Evolutionary conservation across 2,797 vertebrate genomes (phyloP).

Genomic region (Sebastes matsubarae): DNA sequence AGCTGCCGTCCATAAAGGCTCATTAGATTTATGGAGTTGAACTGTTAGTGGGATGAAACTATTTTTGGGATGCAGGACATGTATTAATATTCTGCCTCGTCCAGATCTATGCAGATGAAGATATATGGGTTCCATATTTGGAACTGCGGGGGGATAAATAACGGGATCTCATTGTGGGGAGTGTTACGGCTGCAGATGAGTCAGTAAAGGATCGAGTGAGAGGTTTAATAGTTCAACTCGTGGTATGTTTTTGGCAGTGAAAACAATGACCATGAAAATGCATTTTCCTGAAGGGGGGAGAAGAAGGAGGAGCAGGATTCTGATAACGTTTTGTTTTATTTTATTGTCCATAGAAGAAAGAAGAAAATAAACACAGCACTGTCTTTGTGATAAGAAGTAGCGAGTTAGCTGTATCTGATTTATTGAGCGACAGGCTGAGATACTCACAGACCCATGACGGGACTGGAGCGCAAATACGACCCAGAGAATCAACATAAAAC

Average conservation of each 20-base stretch:
- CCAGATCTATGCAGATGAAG: constrained; percentile 33
- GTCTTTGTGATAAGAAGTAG: too few species aligned
- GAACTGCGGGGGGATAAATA: constrained; percentile 33
- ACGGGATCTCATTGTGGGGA: constrained; percentile 13
- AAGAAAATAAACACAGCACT: background rate
- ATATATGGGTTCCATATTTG: constrained; percentile 39
- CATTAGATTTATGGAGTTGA: constrained; percentile 40
- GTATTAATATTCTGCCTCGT: constrained; percentile 49
- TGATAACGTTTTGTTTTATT: background rate
- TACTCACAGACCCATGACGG: too few species aligned
- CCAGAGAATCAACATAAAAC: too few species aligned
- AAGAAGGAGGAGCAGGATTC: background rate
- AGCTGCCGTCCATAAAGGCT: background rate
- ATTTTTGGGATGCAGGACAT: constrained; percentile 46
- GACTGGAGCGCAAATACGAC: too few species aligned
- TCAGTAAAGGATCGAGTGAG: background rate
- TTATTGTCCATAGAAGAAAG: background rate
- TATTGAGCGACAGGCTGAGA: background rate
- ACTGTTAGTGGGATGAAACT: constrained; percentile 30
- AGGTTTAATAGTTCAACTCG: background rate
- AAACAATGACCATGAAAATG: background rate
- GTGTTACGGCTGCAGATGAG: constrained; percentile 14
- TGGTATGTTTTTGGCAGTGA: background rate
- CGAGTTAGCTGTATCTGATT: background rate
- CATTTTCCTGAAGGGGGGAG: background rate